Evolutionary conservation across 2,888 invertebrate genomes (phyloP), one percentile per base, ranked within the genome.

Genomic region (Trissolcus brochymenae): DNA sequence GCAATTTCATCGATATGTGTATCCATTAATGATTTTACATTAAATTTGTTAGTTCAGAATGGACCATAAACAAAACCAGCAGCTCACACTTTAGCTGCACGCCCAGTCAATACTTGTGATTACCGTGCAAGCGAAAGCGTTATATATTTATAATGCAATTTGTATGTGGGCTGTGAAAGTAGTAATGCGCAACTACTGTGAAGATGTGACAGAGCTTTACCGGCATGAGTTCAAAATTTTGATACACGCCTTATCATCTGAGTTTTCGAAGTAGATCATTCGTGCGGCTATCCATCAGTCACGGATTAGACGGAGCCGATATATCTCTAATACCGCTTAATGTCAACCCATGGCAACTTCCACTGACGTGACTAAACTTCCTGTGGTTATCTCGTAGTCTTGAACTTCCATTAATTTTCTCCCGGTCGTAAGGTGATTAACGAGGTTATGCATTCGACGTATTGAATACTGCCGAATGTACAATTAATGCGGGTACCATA

Each of bases 281-380:
- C 55, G 71, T 51, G 75, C 76, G 66, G 66, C 80, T 81, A 84
- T 82, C 81, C 82, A 83, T 83, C 82, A 81, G 81, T 81, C 75
- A 81, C 68, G 81, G 81, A 83, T 84, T 82, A 83, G 80, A 80
- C 82, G 65, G 70, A 73, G 79, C 80, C 81, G 83, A 84, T 35
- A 35, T 35, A 35, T 83, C 82, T 82, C 81, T 81, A 81, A 82
- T 80, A 76, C 80, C 79, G 81, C 80, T 82, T 82, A 83, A 84
- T 78, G 74, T 76, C 80, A 74, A 74, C 74, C 59, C 62, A 55
- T 71, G 65, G 62, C 68, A 73, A 81, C 82, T 80, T 80, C 79
- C 78, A 53, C 75, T 82, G 81, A 83, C 83, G 83, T 82, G 81
- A 82, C 83, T 82, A 80, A 82, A 83, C 81, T 81, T 83, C 79